phyloP scores from a whole-genome alignment of 2,113 vertebrate species.

The Scartelaos histophorus region DNA sequence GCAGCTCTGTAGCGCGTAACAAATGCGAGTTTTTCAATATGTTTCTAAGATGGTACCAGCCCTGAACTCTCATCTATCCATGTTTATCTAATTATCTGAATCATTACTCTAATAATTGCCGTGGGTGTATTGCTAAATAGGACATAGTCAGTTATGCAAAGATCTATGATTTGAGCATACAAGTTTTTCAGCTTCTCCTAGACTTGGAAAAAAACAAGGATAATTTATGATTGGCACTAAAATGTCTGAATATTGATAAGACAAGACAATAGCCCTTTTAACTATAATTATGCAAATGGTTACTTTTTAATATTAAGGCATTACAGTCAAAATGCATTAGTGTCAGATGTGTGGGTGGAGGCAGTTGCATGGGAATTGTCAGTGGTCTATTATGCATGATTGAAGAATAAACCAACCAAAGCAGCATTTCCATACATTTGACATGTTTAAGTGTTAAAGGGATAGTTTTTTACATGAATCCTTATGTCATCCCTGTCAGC shows the following conservation, averaged over 20 bases:
- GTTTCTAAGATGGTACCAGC: background rate
- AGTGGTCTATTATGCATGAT: background rate
- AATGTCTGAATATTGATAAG: constrained; percentile 4
- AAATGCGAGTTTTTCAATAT: background rate
- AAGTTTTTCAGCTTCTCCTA: constrained; percentile 23
- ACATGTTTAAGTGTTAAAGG: background rate
- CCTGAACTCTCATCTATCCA: constrained; percentile 10
- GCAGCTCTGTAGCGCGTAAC: background rate
- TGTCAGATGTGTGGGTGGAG: background rate
- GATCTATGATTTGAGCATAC: constrained; percentile 12
- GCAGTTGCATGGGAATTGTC: background rate
- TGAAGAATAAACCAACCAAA: background rate
- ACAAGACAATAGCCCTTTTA: constrained; percentile 3
- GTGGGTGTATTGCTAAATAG: constrained; percentile 5
- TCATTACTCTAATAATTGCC: constrained; percentile 7
- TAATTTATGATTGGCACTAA: background rate
- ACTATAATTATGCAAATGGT: constrained; percentile 15
- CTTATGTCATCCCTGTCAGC: no score
- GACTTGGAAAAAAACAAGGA: constrained; percentile 3
- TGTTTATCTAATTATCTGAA: constrained; percentile 16
- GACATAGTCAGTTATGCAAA: constrained; percentile 1
- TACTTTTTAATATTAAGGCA: background rate
- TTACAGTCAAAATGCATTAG: background rate
- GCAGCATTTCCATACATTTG: background rate
- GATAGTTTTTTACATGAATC: no score